Evolutionary conservation across 2,888 invertebrate species (phyloP), one percentile per base, ranked within the genome.

Genomic region (Plagiodera versicolora): DNA sequence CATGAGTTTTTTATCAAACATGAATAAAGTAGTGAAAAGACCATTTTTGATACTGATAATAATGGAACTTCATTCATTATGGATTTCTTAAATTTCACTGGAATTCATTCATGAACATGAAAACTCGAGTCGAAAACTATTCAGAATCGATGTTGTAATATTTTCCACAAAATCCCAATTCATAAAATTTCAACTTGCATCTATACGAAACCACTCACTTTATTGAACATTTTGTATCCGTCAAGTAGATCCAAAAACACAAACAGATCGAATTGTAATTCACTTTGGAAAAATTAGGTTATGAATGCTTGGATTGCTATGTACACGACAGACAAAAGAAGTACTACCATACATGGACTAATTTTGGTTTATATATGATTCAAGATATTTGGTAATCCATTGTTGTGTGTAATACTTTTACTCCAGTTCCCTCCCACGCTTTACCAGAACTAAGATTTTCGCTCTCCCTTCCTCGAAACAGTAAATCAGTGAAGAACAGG

Each of bases 371-470:
- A 77, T 79, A 79, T 79, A 77, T 68, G 64, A 69, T 70, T 66
- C 59, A 65, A 64, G 67, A 69, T 72, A 76, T 78, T 79, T 78
- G 73, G 77, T 76, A 79, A 78, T 72, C 77, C 70, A 77, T 78
- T 78, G 78, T 78, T 72, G 75, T 74, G 73, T 74, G 76, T 73
- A 76, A 74, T 70, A 77, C 76, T 78, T 75, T 76, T 77, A 76
- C 76, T 75, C 73, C 66, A 72, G 66, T 70, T 71, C 67, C 72
- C 76, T 78, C 77, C 77, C 78, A 78, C 78, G 72, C 49, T 44
- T 52, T 18, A 52, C 47, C 14, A 48, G 53, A 49, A 48, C 44
- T 32, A 45, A 60, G 62, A 54, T 46, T 56, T 57, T 28, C 61
- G 64, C 63, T 64, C 64, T 61, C 66, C 54, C 59, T 61, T 51